A percentile compares a stretch with the other conserved stretches of the same genome.
phyloP scores from a whole-genome alignment of 2,888 invertebrate genomes.

The Cactoblastis cactorum region DNA sequence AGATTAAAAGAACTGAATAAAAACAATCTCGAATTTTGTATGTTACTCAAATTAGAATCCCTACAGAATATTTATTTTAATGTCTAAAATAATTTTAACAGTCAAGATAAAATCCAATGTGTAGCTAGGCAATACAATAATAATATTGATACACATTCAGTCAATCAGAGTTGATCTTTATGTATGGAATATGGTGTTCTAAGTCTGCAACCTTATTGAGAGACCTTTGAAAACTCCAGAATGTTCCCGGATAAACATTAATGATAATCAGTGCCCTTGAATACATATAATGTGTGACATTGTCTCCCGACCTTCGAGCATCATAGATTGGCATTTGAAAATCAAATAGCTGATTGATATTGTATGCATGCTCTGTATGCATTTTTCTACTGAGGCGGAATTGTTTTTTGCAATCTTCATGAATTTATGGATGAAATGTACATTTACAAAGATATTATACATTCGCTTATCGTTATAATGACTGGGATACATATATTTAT shows the following conservation, averaged over 20 bases:
- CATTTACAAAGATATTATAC: constrained; percentile 18
- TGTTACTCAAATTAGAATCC: not conserved
- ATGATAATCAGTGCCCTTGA: constrained; percentile 39
- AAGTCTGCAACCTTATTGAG: constrained; percentile 6
- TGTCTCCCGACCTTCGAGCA: constrained; percentile 38
- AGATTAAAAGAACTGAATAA: too few species aligned
- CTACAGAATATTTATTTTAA: not conserved
- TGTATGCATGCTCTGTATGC: constrained; percentile 21
- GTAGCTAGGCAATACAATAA: constrained; percentile 6
- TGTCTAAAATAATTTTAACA: not conserved
- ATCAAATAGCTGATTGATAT: constrained; percentile 38
- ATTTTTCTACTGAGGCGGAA: constrained; percentile 23
- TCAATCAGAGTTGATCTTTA: constrained; percentile 11
- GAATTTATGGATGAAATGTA: constrained; percentile 22
- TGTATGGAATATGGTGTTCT: constrained; percentile 15
- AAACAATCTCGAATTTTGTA: not conserved
- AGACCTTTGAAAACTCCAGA: constrained; percentile 35
- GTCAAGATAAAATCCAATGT: not conserved
- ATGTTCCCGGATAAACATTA: constrained; percentile 42
- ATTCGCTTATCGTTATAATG: constrained; percentile 14
- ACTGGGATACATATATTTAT: not conserved
- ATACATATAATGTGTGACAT: constrained; percentile 34
- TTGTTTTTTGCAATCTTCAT: constrained; percentile 19
- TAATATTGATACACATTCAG: not conserved
- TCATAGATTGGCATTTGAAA: constrained; percentile 41